Conservation (phyloP, 2,113 vertebrate genomes). For the Pionites leucogaster region DNA sequence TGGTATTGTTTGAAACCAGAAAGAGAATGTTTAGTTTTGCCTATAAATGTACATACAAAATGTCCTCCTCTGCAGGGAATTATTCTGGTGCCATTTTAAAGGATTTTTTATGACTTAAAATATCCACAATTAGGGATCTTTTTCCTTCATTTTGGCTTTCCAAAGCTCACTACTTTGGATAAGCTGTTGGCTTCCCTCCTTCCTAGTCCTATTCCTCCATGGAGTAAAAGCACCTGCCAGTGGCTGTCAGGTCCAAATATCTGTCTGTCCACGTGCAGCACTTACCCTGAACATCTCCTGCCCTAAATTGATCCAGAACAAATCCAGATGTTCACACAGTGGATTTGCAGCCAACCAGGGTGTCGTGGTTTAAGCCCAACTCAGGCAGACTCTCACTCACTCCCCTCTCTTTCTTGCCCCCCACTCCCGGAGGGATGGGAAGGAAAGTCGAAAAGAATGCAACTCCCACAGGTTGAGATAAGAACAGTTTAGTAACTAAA, state of each 20-base stretch:
- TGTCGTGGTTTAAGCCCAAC: too few relatives aligned
- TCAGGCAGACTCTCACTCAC: too few relatives aligned
- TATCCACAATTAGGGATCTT: neutral
- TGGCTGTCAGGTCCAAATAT: neutral
- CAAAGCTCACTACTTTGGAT: neutral
- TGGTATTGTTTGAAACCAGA: neutral
- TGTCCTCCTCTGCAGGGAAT: neutral
- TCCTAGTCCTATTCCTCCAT: neutral
- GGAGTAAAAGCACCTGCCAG: neutral
- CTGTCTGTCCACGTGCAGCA: accelerated
- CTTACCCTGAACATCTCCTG: neutral
- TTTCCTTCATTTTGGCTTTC: neutral
- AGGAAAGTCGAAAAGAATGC: too few relatives aligned
- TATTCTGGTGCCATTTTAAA: neutral
- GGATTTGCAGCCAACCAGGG: neutral
- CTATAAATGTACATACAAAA: neutral
- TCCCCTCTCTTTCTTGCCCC: too few relatives aligned
- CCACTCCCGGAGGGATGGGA: too few relatives aligned
- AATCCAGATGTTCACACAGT: neutral
- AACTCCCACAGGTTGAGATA: too few relatives aligned
- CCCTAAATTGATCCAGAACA: neutral
- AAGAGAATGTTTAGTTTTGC: neutral
- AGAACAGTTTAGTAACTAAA: too few relatives aligned
- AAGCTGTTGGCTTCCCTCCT: neutral
- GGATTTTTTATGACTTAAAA: neutral